phyloP scores from a whole-genome alignment of 2,888 invertebrate genomes.

The Thyatira batis region DNA sequence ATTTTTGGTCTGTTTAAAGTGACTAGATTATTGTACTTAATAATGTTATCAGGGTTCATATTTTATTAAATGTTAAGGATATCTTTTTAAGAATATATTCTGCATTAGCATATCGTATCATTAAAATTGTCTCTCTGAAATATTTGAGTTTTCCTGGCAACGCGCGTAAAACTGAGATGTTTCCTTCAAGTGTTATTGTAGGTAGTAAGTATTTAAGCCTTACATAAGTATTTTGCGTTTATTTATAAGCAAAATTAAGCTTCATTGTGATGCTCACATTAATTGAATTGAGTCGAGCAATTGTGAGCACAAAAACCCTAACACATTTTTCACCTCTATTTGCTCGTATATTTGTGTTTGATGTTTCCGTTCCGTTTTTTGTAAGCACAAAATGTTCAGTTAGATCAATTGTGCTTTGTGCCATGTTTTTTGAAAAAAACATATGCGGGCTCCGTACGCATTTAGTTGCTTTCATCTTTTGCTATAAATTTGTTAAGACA shows the following conservation, averaged over 20 bases:
- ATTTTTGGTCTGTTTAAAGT: too few relatives aligned
- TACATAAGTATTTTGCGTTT: too few relatives aligned
- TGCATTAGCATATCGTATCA: too few relatives aligned
- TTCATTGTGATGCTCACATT: not conserved
- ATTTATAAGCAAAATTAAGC: not conserved
- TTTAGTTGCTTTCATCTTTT: not conserved
- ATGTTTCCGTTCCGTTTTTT: not conserved
- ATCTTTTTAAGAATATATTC: too few relatives aligned
- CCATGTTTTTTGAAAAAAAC: not conserved
- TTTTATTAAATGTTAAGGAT: too few relatives aligned
- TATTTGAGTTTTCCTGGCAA: too few relatives aligned
- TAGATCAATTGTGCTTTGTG: not conserved
- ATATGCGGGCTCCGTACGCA: not conserved
- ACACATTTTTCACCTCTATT: constrained; percentile 11
- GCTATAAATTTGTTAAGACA: not conserved
- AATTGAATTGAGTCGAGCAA: not conserved
- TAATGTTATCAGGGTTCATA: too few relatives aligned
- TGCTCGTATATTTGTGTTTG: not conserved
- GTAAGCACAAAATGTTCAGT: not conserved
- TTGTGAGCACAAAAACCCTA: not conserved
- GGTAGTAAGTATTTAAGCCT: too few relatives aligned
- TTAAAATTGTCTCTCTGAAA: too few relatives aligned
- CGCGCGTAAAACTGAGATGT: too few relatives aligned
- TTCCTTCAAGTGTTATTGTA: too few relatives aligned
- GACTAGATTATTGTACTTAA: too few relatives aligned